Conservation (phyloP, 1,140 invertebrate species). For the Lordiphosa clarofinis region DNA sequence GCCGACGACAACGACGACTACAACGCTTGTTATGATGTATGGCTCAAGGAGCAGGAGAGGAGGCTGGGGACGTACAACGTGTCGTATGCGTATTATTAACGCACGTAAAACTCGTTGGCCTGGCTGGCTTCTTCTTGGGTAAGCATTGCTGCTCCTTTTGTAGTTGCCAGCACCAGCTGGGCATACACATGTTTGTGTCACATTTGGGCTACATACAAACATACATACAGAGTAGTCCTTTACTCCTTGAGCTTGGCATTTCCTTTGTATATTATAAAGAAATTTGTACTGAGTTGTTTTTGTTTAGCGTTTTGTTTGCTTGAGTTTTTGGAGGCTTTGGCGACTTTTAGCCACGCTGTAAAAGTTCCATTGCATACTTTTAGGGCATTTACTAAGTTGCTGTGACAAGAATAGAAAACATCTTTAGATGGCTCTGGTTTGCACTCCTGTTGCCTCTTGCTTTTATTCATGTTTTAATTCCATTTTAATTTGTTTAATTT, state of each 20-base stretch:
- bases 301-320: slow-evolving; percentile 33
- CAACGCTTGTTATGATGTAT: slow-evolving; percentile 52
- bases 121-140: slow-evolving; percentile 28
- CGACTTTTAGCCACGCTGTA: slow-evolving; percentile 22
- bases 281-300: slow-evolving; percentile 51
- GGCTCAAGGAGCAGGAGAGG: slow-evolving; percentile 17
- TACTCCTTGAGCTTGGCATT: slow-evolving; percentile 56
- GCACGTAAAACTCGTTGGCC: slow-evolving; percentile 48
- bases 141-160: slow-evolving; percentile 68
- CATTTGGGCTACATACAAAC: slow-evolving; percentile 55
- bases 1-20: slow-evolving; percentile 1
- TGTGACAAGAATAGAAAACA: slow-evolving; percentile 16
- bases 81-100: slow-evolving; percentile 71
- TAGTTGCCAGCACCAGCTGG: slow-evolving; percentile 57
- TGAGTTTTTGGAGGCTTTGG: slow-evolving; percentile 7
- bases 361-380: slow-evolving; percentile 58
- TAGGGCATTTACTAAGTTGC: slow-evolving; percentile 18
- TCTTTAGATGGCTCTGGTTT: slow-evolving; percentile 33
- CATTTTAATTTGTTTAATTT: slow-evolving; percentile 60
- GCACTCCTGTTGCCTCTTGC: slow-evolving; percentile 9
- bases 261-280: slow-evolving; percentile 77
- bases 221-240: slow-evolving; percentile 8
- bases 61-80: slow-evolving; percentile 42
- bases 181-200: slow-evolving; percentile 73
- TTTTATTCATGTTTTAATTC: slow-evolving; percentile 52